Conservation (phyloP, 2,113 vertebrate species). For the Saimiri boliviensis region DNA sequence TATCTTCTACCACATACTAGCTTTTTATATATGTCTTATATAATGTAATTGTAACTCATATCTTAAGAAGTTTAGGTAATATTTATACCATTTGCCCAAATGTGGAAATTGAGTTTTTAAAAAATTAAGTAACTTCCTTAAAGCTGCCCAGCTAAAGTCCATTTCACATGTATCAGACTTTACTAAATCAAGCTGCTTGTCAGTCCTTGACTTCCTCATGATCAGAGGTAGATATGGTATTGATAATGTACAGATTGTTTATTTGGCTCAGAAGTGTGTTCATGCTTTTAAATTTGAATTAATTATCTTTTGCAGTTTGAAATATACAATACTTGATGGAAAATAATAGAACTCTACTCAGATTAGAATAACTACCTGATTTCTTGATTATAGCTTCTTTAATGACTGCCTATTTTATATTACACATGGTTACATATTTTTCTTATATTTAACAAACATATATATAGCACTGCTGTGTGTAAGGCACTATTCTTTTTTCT, state of each 20-base stretch:
- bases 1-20: not conserved
- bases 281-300: slow-evolving; percentile 31
- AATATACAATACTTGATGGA: not conserved
- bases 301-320: not conserved
- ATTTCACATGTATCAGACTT: not conserved
- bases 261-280: not conserved
- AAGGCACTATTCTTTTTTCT: not conserved
- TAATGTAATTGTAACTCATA: slow-evolving; percentile 28
- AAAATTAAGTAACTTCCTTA: not conserved
- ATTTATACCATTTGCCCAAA: not conserved
- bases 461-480: not conserved
- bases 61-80: not conserved
- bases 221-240: not conserved
- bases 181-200: not conserved
- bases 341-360: not conserved
- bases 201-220: not conserved
- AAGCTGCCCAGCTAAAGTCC: not conserved
- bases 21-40: slow-evolving; percentile 43
- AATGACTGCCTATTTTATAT: not conserved
- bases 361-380: not conserved
- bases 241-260: not conserved
- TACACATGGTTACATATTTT: not conserved
- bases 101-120: not conserved
- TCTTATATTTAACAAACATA: not conserved
- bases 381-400: slow-evolving; percentile 19